phyloP scores from a whole-genome alignment of 30 jellyfish, hydroid and myxozoan species.

The Aurelia aurita region DNA sequence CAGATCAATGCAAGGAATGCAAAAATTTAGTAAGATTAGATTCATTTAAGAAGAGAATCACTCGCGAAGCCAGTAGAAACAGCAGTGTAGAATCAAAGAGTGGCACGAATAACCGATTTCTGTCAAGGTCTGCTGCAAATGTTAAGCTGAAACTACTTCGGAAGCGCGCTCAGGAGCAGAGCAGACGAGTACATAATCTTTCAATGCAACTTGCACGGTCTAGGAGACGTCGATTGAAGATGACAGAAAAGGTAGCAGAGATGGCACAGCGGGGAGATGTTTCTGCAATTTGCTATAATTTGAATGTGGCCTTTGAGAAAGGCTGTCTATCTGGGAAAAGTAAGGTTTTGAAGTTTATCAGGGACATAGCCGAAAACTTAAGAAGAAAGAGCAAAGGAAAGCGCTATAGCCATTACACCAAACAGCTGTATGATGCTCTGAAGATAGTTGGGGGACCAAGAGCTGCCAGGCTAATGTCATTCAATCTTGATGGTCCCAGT shows the following conservation, averaged over 20 bases:
- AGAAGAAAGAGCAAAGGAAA: too few species aligned
- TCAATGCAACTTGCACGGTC: constrained; percentile 29
- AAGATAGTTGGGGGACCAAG: constrained; percentile 13
- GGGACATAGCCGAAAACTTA: too few species aligned
- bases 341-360: too few species aligned
- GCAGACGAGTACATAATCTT: constrained; percentile 7
- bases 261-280: constrained; percentile 18
- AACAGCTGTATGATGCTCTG: constrained; percentile 7
- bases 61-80: background rate
- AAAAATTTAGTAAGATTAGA: background rate
- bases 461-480: constrained; percentile 3
- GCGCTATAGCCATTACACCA: too few species aligned
- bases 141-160: background rate
- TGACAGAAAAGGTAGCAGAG: background rate
- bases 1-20: constrained; percentile 10
- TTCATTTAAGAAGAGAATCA: constrained; percentile 9
- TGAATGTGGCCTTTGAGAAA: too few species aligned
- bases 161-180: constrained; percentile 12
- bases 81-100: too few species aligned
- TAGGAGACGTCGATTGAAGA: background rate
- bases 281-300: too few species aligned
- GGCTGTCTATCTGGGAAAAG: too few species aligned
- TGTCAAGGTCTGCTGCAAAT: background rate
- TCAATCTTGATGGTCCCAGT: background rate
- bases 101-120: background rate